phyloP scores from a whole-genome alignment of 92 coral and sea anemone species.

The Zoanthus gigantus region DNA sequence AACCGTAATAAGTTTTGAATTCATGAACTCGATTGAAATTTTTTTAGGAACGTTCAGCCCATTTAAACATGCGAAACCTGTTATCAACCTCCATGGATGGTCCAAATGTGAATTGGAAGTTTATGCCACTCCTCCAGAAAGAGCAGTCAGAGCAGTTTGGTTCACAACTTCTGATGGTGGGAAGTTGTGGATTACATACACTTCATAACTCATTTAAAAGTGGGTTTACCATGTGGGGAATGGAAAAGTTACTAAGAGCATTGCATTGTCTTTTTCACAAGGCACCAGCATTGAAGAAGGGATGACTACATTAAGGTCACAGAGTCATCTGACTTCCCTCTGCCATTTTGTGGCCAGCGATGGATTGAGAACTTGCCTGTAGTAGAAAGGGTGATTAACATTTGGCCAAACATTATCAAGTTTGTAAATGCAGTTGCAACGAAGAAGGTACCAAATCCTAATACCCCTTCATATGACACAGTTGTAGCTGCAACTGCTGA shows the following conservation, averaged over 20 bases:
- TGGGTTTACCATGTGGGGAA: conserved; percentile 35
- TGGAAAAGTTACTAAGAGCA: conserved; percentile 13
- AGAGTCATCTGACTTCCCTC: conserved; percentile 8
- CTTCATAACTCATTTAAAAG: conserved; percentile 26
- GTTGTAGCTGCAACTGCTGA: conserved; percentile 14
- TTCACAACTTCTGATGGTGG: conserved; percentile 23
- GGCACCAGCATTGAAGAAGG: conserved; percentile 30
- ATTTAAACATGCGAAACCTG: conserved; percentile 12
- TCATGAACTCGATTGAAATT: conserved; percentile 30
- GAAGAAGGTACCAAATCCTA: conserved; percentile 4
- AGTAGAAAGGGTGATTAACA: conserved; percentile 19
- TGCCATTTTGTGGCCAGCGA: conserved; percentile 30
- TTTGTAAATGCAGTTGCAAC: conserved; percentile 23
- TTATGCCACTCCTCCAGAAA: conserved; percentile 23
- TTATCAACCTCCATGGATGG: conserved; percentile 29
- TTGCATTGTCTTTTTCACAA: conserved; percentile 18
- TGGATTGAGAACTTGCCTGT: conserved; percentile 44
- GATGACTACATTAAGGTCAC: conserved; percentile 15
- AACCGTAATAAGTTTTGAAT: conserved; percentile 33
- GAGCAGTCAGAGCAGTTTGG: conserved; percentile 27
- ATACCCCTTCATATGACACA: conserved; percentile 19
- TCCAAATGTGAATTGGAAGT: conserved; percentile 29
- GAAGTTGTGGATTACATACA: conserved; percentile 29
- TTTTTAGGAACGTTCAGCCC: conserved; percentile 14
- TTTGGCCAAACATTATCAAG: conserved; percentile 13